These are phyloP conservation scores for Vanessa atalanta DNA, from an alignment of 1,140 invertebrate species.

Conservation along the genomic window DNA sequence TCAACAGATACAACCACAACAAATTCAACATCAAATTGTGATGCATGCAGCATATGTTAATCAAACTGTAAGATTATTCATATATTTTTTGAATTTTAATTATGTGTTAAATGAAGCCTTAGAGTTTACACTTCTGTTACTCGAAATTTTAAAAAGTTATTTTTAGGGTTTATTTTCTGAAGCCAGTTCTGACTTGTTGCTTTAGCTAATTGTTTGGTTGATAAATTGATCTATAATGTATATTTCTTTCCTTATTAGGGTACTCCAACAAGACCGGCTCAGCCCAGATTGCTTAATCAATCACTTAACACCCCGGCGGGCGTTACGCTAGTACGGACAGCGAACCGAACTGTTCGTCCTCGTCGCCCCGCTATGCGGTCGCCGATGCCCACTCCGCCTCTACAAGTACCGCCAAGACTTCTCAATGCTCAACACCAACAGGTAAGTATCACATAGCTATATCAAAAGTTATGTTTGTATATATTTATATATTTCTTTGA, in stretches of 20 bases:
- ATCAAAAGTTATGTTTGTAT: not conserved
- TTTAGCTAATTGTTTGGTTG: no score
- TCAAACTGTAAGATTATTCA: slow-evolving; percentile 56
- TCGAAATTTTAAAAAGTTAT: no score
- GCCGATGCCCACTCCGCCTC: slow-evolving; percentile 42
- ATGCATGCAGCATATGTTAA: slow-evolving; percentile 76
- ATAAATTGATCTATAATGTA: no score
- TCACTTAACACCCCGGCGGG: slow-evolving; percentile 48
- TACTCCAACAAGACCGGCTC: slow-evolving; percentile 50
- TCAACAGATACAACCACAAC: slow-evolving; percentile 60
- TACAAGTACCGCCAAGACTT: slow-evolving; percentile 52
- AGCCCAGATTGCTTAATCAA: slow-evolving; percentile 65
- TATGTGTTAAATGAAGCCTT: no score
- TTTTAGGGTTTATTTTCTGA: no score
- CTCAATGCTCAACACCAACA: slow-evolving; percentile 58
- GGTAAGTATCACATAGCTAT: slow-evolving; percentile 31
- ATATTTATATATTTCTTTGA: no score
- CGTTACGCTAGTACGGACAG: slow-evolving; percentile 62
- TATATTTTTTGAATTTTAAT: not conserved
- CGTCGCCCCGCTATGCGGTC: slow-evolving; percentile 50
- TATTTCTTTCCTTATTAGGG: slow-evolving; percentile 47
- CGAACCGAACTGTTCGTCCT: slow-evolving; percentile 57
- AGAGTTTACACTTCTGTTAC: no score
- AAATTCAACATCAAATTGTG: slow-evolving; percentile 71
- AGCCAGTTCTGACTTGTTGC: no score